Conservation (phyloP, 2,888 invertebrate species). For the Diadromus collaris region DNA sequence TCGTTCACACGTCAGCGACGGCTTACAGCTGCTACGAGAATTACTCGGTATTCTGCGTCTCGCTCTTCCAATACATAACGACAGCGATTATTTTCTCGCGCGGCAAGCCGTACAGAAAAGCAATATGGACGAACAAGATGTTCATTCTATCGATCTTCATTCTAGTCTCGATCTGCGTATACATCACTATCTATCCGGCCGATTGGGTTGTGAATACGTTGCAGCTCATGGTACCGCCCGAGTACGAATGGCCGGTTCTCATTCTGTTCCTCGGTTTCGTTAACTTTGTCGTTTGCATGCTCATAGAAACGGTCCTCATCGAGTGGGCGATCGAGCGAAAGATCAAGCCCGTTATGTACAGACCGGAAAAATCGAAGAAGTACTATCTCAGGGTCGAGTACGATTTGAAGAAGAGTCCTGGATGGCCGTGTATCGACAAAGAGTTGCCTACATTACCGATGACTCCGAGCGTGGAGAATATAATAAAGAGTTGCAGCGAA, state of each 20-base stretch:
- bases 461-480: constrained; percentile 71
- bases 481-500: constrained; percentile 64
- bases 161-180: constrained; percentile 81
- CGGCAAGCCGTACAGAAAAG: constrained; percentile 85
- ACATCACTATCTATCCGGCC: constrained; percentile 81
- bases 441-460: constrained; percentile 70
- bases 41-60: constrained; percentile 84
- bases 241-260: constrained; percentile 79
- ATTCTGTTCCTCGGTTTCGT: constrained; percentile 77
- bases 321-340: constrained; percentile 84
- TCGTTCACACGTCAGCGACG: constrained; percentile 75
- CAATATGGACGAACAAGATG: constrained; percentile 83
- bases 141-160: constrained; percentile 81
- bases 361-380: constrained; percentile 82
- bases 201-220: constrained; percentile 78
- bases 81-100: constrained; percentile 85
- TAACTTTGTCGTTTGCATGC: constrained; percentile 82
- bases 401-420: constrained; percentile 81
- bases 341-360: constrained; percentile 81
- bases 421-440: constrained; percentile 84
- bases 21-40: constrained; percentile 83
- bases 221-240: constrained; percentile 76
- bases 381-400: constrained; percentile 84
- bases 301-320: constrained; percentile 83
- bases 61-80: constrained; percentile 85